Evolutionary conservation across 2,113 vertebrate genomes (phyloP).

Genomic region (Eptesicus fuscus): DNA sequence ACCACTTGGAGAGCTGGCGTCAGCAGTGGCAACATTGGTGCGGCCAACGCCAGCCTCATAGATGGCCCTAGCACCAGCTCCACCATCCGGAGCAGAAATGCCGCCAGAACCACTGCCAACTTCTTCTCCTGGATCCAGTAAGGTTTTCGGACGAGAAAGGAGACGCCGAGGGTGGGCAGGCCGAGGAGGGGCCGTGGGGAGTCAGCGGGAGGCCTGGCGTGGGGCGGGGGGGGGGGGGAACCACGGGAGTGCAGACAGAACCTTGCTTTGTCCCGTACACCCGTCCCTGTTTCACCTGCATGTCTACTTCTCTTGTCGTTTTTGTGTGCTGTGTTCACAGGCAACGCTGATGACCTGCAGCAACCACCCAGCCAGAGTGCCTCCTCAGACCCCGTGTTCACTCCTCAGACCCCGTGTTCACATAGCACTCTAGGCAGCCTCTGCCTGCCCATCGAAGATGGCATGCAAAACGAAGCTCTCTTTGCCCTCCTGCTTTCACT

Average conservation of each 20-base stretch:
- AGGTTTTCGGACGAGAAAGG: neutral
- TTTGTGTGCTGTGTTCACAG: neutral
- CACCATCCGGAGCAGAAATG: constrained; percentile 59
- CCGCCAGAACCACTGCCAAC: constrained; percentile 33
- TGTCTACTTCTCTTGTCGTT: no score
- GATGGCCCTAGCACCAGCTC: constrained; percentile 68
- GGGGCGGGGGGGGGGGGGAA: neutral
- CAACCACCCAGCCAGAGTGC: neutral
- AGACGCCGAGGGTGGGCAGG: neutral
- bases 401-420: neutral
- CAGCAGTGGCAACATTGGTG: constrained; percentile 21
- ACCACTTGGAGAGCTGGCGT: constrained; percentile 41
- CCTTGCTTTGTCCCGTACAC: neutral
- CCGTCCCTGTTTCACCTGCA: neutral
- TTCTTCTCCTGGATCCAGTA: constrained; percentile 71
- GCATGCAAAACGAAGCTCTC: neutral
- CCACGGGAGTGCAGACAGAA: neutral
- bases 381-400: neutral
- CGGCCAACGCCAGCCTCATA: constrained; percentile 47
- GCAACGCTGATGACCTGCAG: constrained; percentile 2
- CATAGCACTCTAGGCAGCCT: neutral
- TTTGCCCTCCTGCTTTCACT: neutral
- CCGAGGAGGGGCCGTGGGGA: neutral
- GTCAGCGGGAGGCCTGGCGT: neutral
- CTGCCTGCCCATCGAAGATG: neutral